A percentile compares a stretch with the other conserved stretches of the same genome.
Evolutionary conservation across 2,888 invertebrate species (phyloP).

Genomic region (Tinea semifulvella): DNA sequence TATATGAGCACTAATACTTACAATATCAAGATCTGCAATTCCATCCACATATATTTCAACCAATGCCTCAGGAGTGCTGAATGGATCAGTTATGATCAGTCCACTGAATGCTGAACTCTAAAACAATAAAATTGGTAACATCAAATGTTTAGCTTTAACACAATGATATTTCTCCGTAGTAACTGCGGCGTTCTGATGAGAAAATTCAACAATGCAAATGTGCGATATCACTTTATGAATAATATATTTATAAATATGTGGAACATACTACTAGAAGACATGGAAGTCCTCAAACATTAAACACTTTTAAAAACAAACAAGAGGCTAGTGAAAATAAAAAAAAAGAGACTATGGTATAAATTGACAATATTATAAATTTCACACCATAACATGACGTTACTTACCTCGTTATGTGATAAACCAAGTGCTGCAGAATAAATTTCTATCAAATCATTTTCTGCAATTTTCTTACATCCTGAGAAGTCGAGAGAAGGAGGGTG

Average conservation of each 20-base stretch:
- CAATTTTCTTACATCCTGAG: not conserved
- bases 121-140: not conserved
- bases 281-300: no score
- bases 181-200: no score
- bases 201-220: no score
- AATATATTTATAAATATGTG: no score
- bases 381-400: not conserved
- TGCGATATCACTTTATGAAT: no score
- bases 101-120: not conserved
- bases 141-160: no score
- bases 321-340: no score
- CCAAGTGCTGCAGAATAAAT: slow-evolving; percentile 7
- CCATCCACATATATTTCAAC: slow-evolving; percentile 4
- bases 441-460: slow-evolving; percentile 5
- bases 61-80: slow-evolving; percentile 1
- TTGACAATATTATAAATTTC: no score
- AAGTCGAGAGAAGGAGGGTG: slow-evolving; percentile 5
- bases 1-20: not conserved
- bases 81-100: slow-evolving; percentile 2
- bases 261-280: no score
- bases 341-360: no score
- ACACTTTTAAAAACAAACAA: no score
- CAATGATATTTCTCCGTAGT: no score
- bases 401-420: slow-evolving; percentile 3
- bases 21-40: not conserved